Base-by-base conservation (phyloP, 92 coral and sea anemone genomes). In the Paramuricea clavata region DNA sequence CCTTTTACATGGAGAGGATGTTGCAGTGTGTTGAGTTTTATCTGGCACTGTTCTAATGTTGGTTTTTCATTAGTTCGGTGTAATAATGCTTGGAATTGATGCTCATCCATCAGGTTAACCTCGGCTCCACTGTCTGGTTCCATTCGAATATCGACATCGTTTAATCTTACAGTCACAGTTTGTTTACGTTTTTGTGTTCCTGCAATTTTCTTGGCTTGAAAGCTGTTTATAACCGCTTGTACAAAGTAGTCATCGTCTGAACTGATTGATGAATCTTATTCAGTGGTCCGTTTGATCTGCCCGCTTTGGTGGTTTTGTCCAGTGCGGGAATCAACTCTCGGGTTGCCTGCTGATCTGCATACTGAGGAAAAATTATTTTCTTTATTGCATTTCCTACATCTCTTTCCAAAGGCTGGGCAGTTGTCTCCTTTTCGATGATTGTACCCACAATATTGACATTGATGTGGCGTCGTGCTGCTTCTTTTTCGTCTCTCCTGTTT, bases 81-180 rank as follows among this genome's bases (percentile, higher is more conserved):
- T 30, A 64, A 50, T 9, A 83, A 65, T 33, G 91, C 85, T 62
- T 87, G 79, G 74, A 78, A 87, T 54, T 88, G 91, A 12, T 87
- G 91, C 61, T 87, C 87, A 81, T 91, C 89, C 95, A 93, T 93
- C 15, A 87, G 60, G 70, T 90, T 93, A 15, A 93, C 92, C 15
- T 90, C 92, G 16, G 92, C 86, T 9, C 93, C 93, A 36, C 87
- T 90, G 43, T 93, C 93, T 34, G 92, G 91, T 78, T 85, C 92
- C 83, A 93, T 78, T 26, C 69, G 68, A n/a, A 88, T 83, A 83
- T 93, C 87, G 7, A 90, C 87, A 54, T 90, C 91, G 65, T 88
- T 77, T 82, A 93, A 73, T 68, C 90, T 81, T 23, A 93, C 85
- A 13, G 79, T 85, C 16, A 93, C 90, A 43, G 90, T 87, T 81